These are phyloP conservation scores for Melanerpes aurifrons DNA, from an alignment of 2,113 vertebrate genomes.

Conservation along the genomic window DNA sequence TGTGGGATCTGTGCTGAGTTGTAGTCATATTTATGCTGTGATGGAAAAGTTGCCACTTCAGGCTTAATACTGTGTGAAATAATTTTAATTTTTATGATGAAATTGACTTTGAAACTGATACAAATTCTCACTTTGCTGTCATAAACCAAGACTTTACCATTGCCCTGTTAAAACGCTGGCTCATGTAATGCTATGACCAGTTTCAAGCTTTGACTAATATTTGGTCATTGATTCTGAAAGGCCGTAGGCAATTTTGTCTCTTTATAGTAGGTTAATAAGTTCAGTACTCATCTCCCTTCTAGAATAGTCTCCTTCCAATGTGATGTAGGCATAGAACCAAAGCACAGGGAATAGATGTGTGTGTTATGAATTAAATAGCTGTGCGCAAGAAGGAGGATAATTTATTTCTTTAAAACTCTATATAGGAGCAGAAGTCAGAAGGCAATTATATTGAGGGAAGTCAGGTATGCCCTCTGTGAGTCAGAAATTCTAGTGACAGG, in stretches of 20 bases:
- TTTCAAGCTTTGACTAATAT: background rate
- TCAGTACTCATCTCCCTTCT: background rate
- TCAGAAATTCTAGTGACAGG: background rate
- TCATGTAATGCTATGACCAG: background rate
- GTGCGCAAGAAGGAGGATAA: background rate
- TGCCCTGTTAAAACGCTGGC: background rate
- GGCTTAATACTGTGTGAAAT: background rate
- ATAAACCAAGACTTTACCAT: background rate
- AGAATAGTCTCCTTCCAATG: rapidly evolving
- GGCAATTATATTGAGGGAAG: background rate
- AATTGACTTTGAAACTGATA: background rate
- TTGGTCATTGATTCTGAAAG: background rate
- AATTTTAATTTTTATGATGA: background rate
- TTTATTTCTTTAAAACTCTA: background rate
- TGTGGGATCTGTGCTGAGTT: background rate
- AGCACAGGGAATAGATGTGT: rapidly evolving
- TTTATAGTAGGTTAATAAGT: background rate
- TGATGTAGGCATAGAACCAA: background rate
- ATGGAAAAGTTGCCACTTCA: background rate
- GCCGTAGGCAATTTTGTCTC: background rate
- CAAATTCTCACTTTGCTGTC: background rate
- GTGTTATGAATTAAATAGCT: background rate
- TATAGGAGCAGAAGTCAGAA: background rate
- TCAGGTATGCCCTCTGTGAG: background rate
- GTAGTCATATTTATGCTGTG: background rate